Evolutionary conservation across 2,113 vertebrate species (phyloP).

Genomic region (Pangasianodon hypophthalmus): DNA sequence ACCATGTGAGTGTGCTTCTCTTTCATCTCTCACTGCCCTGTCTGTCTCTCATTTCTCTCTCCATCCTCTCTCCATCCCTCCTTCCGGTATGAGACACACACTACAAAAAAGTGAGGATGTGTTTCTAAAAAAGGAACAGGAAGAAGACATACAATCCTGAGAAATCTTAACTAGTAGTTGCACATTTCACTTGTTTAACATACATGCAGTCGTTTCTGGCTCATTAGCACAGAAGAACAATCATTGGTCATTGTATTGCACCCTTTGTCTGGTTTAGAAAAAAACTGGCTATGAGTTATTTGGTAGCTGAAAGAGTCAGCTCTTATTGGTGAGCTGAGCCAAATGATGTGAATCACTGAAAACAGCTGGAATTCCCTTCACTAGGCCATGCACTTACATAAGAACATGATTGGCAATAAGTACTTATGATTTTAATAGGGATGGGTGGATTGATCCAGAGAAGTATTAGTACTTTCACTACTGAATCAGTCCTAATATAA

Average conservation of each 20-base stretch:
- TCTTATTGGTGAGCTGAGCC: not conserved
- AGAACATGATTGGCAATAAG: not conserved
- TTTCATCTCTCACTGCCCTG: slow-evolving; percentile 35
- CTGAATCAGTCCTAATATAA: not conserved
- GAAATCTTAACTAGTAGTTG: not conserved
- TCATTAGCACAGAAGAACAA: not conserved
- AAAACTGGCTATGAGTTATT: slow-evolving; percentile 4
- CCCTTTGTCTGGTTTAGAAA: too few relatives aligned
- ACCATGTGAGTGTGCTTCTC: slow-evolving; percentile 32
- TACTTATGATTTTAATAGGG: not conserved
- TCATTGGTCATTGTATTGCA: not conserved
- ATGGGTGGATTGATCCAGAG: not conserved
- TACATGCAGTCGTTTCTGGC: not conserved
- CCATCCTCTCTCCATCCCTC: not conserved
- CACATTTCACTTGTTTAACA: not conserved
- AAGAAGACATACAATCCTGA: not conserved
- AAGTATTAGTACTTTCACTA: not conserved
- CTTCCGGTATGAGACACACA: not conserved
- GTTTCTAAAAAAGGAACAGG: not conserved
- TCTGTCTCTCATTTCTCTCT: slow-evolving; percentile 1
- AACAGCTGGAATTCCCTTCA: not conserved
- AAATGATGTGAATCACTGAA: not conserved
- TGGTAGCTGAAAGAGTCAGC: not conserved
- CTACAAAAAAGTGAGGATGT: slow-evolving; percentile 14
- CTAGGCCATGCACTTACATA: not conserved